These are phyloP conservation scores for Halichondria panicea DNA, from an alignment of 37 sponge, comb jelly and placozoan species.

Conservation along the genomic window DNA sequence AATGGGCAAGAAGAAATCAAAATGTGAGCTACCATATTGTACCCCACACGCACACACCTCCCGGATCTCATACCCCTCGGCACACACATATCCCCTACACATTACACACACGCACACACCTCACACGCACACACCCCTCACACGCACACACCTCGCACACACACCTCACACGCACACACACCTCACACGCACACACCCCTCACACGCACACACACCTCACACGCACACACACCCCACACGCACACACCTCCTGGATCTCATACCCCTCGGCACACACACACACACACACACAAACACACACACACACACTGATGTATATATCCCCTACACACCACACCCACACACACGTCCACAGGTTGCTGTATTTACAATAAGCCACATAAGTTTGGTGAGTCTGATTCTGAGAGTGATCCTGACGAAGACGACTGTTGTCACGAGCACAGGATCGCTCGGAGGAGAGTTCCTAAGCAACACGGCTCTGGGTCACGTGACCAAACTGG, in stretches of 20 bases:
- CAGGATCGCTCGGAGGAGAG: slow-evolving; percentile 37
- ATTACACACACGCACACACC: too few species aligned
- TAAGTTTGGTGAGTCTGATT: slow-evolving; percentile 66
- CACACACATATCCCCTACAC: too few species aligned
- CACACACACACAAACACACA: too few species aligned
- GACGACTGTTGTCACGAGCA: slow-evolving; percentile 83
- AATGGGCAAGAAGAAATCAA: slow-evolving; percentile 96
- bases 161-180: too few species aligned
- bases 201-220: neutral
- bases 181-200: too few species aligned
- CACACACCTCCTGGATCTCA: neutral
- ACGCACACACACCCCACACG: too few species aligned
- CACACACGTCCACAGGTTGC: slow-evolving; percentile 61
- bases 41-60: neutral
- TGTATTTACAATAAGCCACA: slow-evolving; percentile 89
- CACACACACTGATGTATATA: neutral
- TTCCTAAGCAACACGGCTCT: slow-evolving; percentile 3
- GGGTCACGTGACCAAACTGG: too few species aligned
- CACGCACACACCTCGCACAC: neutral
- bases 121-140: neutral
- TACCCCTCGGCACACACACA: too few species aligned
- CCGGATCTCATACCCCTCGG: too few species aligned
- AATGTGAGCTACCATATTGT: slow-evolving; percentile 58
- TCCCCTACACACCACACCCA: neutral
- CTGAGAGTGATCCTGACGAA: slow-evolving; percentile 32